Evolutionary conservation across 2,113 vertebrate species (phyloP), one percentile per base, ranked within the genome.

Genomic region (Hyla sarda): DNA sequence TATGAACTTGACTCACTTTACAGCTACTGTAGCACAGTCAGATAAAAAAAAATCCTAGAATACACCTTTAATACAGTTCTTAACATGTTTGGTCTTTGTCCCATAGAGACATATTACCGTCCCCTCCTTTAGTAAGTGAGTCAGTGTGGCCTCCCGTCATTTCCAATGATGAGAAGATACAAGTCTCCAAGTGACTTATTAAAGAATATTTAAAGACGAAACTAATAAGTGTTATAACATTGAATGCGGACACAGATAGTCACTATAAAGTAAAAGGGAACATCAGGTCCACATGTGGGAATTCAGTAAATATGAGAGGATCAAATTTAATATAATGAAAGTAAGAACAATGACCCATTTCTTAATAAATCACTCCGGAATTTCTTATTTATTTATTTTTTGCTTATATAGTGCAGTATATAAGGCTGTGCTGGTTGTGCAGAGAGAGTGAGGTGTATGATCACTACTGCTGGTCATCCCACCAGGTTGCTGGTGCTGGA

Each of bases 141-240:
- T 78, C 50, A 3, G 7, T 77, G 5, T 7, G 14, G 30, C 25
- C 8, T 45, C 37, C 23, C 34, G 10, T 78, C 28, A 23, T 78
- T 37, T 12, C 75, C 19, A 30, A 23, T 78, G 75, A 78, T 17
- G n/a, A 62, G 77, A 34, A 13, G n/a, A 62, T 58, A 11, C 23
- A 41, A 41, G 77, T 80, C 54, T 80, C 56, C 14, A 25, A 60
- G 56, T 17, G 56, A 34, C n/a, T 45, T 19, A 62, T 81, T 65
- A 47, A 45, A 13, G 77, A n/a, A n/a, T 41, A n/a, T 56, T 45
- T 80, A 80, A 58, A 41, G 78, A 47, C 56, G 65, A 47, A 47
- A 12, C 37, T 41, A 65, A 65, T 65, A 62, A 81, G 23, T 6
- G 23, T 9, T 58, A 28, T 41, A 41, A 60, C 30, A 60, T 25